A percentile compares a stretch with the other conserved stretches of the same genome.
Conservation (phyloP, 2,797 vertebrate species). For the Crocidura indochinensis region DNA sequence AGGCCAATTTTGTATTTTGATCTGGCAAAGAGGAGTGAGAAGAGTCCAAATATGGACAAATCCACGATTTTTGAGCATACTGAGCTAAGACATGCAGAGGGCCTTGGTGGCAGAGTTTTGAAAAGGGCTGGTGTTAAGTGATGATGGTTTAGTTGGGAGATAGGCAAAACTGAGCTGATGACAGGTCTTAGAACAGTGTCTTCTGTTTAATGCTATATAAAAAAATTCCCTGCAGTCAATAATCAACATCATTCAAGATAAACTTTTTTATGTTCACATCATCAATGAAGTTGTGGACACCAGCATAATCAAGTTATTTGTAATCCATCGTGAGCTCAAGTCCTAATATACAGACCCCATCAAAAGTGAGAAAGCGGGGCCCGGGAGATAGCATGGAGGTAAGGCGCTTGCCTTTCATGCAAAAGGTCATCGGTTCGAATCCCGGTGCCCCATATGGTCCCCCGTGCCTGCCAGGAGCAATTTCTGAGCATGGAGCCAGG, state of each 20-base stretch:
- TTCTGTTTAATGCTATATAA: constrained; percentile 41
- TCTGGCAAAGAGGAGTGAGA: constrained; percentile 23
- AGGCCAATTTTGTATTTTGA: not conserved
- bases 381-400: too few relatives aligned
- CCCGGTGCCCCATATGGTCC: too few relatives aligned
- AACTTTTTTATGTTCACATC: constrained; percentile 7
- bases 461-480: too few relatives aligned
- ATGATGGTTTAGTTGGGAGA: not conserved
- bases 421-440: too few relatives aligned
- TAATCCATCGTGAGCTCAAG: constrained; percentile 12
- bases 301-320: not conserved
- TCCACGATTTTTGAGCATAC: not conserved
- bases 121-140: not conserved
- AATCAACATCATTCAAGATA: constrained; percentile 12
- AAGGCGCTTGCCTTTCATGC: too few relatives aligned
- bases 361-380: not conserved
- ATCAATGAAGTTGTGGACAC: not conserved
- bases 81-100: not conserved
- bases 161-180: not conserved
- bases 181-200: not conserved
- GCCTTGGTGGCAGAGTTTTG: not conserved
- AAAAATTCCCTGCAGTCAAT: constrained; percentile 31
- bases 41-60: not conserved
- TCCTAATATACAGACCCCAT: not conserved
- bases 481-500: too few relatives aligned